These are phyloP conservation scores for Hedychridium roseum DNA, from an alignment of 2,888 invertebrate genomes.

Conservation along the genomic window DNA sequence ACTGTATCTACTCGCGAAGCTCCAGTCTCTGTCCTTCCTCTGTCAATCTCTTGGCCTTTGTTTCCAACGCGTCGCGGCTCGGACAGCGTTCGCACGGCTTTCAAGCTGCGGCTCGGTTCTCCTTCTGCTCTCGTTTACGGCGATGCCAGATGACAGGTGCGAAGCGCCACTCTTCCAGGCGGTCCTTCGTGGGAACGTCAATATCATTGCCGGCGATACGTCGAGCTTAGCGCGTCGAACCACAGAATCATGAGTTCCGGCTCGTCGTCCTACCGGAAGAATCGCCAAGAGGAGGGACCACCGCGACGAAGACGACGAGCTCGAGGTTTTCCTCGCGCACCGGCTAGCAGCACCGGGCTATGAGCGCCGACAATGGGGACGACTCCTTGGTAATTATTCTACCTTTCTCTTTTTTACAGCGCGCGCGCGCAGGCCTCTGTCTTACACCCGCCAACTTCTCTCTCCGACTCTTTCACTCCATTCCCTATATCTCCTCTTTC, in stretches of 20 bases:
- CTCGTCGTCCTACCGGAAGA: slow-evolving; percentile 34
- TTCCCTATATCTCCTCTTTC: background rate
- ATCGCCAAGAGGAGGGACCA: slow-evolving; percentile 32
- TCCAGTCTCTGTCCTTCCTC: background rate
- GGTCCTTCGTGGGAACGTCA: slow-evolving; percentile 18
- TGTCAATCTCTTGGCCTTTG: background rate
- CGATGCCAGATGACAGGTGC: slow-evolving; percentile 46
- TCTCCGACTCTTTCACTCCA: slow-evolving; percentile 10
- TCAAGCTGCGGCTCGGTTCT: background rate
- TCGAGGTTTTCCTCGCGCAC: slow-evolving; percentile 47
- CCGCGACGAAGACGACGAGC: slow-evolving; percentile 35
- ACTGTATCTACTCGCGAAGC: slow-evolving; percentile 7
- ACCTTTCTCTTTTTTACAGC: slow-evolving; percentile 35
- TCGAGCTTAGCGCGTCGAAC: slow-evolving; percentile 23
- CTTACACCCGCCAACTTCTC: slow-evolving; percentile 4
- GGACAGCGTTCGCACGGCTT: background rate
- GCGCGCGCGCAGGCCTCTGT: background rate
- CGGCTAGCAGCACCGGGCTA: slow-evolving; percentile 57
- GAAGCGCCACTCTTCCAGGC: slow-evolving; percentile 15
- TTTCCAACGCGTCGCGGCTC: background rate
- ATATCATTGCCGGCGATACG: slow-evolving; percentile 8
- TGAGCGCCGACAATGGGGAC: slow-evolving; percentile 63
- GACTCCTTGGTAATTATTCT: slow-evolving; percentile 62
- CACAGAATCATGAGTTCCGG: slow-evolving; percentile 40
- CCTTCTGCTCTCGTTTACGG: slow-evolving; percentile 14